These are phyloP conservation scores for Mionectes macconnelli DNA, from an alignment of 2,113 vertebrate genomes.

Conservation along the genomic window DNA sequence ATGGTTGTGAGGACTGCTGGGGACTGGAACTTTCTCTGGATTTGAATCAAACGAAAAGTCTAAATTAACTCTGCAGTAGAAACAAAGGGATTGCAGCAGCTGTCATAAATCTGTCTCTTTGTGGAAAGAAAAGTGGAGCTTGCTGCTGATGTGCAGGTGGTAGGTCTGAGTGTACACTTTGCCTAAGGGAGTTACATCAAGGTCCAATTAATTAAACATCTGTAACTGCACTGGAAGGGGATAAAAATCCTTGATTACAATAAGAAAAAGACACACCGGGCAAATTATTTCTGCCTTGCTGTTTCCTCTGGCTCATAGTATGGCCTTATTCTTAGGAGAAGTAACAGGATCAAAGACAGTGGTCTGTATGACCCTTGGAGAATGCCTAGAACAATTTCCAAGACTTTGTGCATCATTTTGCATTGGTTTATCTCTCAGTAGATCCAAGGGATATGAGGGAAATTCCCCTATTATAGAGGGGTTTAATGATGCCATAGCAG, in stretches of 20 bases:
- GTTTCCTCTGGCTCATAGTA: background rate
- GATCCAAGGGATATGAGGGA: background rate
- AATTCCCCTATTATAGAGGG: background rate
- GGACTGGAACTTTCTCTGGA: background rate
- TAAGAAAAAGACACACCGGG: background rate
- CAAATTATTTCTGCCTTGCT: background rate
- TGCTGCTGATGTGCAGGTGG: background rate
- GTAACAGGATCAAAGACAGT: background rate
- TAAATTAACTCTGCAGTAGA: conserved; percentile 33
- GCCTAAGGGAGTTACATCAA: background rate
- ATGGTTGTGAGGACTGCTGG: background rate
- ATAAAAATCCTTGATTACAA: background rate
- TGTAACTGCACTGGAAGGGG: background rate
- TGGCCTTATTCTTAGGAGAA: background rate
- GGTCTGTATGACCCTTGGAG: background rate
- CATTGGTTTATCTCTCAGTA: background rate
- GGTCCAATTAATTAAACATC: background rate
- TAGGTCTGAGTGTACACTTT: background rate
- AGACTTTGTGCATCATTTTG: background rate
- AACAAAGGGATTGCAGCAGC: conserved; percentile 23
- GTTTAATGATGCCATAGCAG: background rate
- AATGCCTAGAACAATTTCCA: background rate
- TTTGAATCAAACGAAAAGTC: conserved; percentile 17
- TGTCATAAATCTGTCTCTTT: conserved; percentile 29
- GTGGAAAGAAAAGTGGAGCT: background rate